These are phyloP conservation scores for Hylia prasina DNA, from an alignment of 2,113 vertebrate genomes.

Conservation along the genomic window DNA sequence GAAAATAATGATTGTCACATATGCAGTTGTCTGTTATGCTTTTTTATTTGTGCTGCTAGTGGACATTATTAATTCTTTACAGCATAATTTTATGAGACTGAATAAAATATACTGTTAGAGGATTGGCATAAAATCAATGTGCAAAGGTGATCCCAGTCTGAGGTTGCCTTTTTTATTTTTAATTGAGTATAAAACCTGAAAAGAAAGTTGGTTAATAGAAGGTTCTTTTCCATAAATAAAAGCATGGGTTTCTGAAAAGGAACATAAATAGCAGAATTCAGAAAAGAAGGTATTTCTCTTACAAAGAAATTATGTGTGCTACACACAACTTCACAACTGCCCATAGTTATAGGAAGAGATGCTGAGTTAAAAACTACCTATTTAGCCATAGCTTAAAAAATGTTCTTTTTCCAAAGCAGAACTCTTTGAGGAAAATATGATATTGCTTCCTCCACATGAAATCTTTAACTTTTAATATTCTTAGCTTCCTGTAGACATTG, in stretches of 20 bases:
- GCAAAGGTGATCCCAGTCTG: not conserved
- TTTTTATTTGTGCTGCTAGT: not conserved
- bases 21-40: fast-evolving
- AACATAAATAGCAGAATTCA: not conserved
- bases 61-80: not conserved
- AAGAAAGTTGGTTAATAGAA: not conserved
- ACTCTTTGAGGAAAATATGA: not conserved
- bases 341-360: not conserved
- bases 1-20: not conserved
- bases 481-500: not conserved
- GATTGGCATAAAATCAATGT: not conserved
- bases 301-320: not conserved
- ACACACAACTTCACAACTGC: not conserved
- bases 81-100: not conserved
- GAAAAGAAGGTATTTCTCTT: not conserved
- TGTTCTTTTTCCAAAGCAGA: not conserved
- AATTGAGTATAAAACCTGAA: not conserved
- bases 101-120: not conserved
- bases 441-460: not conserved
- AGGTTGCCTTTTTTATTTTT: not conserved
- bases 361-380: not conserved
- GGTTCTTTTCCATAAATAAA: not conserved
- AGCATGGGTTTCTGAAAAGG: not conserved
- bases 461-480: not conserved
- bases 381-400: not conserved